Conservation (phyloP, 1,140 invertebrate species). For the Meloidogyne chitwoodi region DNA sequence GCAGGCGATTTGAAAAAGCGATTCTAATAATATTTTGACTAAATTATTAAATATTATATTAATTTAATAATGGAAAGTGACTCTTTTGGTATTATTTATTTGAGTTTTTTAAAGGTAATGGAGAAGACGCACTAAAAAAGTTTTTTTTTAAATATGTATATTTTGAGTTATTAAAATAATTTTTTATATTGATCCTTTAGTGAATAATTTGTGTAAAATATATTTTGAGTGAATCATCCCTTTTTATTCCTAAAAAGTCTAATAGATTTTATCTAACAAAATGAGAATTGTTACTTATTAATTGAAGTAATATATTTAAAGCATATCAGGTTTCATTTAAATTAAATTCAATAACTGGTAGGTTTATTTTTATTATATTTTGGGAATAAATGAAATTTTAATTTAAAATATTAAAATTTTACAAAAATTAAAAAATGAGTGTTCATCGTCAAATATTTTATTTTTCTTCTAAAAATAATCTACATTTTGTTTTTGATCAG, state of each 20-base stretch:
- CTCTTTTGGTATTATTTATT: neutral
- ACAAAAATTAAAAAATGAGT: neutral
- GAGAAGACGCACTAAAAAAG: neutral
- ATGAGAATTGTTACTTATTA: neutral
- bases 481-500: neutral
- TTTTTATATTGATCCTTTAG: no score
- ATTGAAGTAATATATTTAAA: neutral
- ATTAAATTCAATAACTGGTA: neutral
- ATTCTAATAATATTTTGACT: neutral
- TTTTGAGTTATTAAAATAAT: no score
- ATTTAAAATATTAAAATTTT: neutral
- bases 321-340: neutral
- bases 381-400: no score
- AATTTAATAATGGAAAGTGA: neutral
- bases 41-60: neutral
- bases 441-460: neutral
- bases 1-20: neutral
- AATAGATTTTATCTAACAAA: neutral
- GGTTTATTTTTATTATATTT: no score
- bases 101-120: neutral
- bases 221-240: neutral
- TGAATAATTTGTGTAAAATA: neutral
- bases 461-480: neutral
- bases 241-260: neutral
- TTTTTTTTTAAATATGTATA: no score